These are phyloP conservation scores for Ramphastos sulfuratus DNA, from an alignment of 2,113 vertebrate genomes.

Conservation along the genomic window DNA sequence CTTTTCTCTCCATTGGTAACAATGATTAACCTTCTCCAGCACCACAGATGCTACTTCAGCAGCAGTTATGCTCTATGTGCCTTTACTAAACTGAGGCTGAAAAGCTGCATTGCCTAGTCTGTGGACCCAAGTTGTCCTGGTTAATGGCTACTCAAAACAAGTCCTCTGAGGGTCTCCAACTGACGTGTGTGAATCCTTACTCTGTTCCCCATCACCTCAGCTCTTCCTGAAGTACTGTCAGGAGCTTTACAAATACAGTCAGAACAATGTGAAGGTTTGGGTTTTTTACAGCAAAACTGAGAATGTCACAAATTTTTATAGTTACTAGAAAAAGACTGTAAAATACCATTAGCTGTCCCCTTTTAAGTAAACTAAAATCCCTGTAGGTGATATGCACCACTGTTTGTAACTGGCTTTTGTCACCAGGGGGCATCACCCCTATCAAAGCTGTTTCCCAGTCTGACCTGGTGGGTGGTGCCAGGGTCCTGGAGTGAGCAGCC, in stretches of 20 bases:
- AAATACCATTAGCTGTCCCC: neutral
- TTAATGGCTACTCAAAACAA: neutral
- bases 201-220: neutral
- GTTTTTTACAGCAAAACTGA: neutral
- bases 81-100: conserved; percentile 5
- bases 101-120: neutral
- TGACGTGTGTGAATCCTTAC: neutral
- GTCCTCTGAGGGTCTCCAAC: neutral
- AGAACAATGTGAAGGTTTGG: neutral
- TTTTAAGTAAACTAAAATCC: neutral
- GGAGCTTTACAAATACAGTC: neutral
- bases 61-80: neutral
- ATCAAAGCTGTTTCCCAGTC: neutral
- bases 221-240: neutral
- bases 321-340: neutral
- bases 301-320: neutral
- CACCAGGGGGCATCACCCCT: neutral
- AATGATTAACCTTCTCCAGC: neutral
- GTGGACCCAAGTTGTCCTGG: rapidly evolving
- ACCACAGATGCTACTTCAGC: neutral
- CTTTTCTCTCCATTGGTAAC: neutral
- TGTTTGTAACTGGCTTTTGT: neutral
- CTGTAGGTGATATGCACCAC: neutral
- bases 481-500: neutral
- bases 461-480: neutral